Conservation (phyloP, 2,888 invertebrate species). For the Punctoribates punctum region DNA sequence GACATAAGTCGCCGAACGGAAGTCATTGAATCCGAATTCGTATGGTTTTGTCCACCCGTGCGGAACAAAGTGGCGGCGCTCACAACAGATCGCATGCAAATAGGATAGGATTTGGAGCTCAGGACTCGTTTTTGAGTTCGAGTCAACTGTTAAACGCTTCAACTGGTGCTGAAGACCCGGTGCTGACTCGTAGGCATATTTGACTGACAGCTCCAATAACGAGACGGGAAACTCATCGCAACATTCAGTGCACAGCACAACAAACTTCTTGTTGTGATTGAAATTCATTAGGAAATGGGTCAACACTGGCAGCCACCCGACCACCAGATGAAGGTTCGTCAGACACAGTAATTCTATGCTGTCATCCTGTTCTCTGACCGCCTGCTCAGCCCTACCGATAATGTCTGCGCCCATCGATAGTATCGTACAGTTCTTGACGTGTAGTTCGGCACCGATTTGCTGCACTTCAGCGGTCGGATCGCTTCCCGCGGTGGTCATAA, state of each 20-base stretch:
- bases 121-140: not conserved
- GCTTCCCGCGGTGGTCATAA: conserved; percentile 80
- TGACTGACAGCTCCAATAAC: conserved; percentile 38
- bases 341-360: conserved; percentile 59
- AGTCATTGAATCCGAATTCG: conserved; percentile 78
- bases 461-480: conserved; percentile 82
- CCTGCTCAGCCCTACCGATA: conserved; percentile 12
- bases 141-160: conserved; percentile 29
- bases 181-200: conserved; percentile 43
- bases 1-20: conserved; percentile 68
- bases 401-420: conserved; percentile 41
- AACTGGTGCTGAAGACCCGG: conserved; percentile 40
- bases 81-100: conserved; percentile 80
- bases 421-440: not conserved
- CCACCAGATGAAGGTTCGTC: conserved; percentile 74
- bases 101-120: conserved; percentile 65
- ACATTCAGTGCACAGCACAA: conserved; percentile 40
- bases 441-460: conserved; percentile 60
- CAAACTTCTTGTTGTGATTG: conserved; percentile 5
- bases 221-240: conserved; percentile 38
- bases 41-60: conserved; percentile 87
- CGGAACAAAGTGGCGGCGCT: conserved; percentile 85
- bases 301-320: conserved; percentile 66
- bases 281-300: conserved; percentile 49
- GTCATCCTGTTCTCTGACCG: not conserved